Evolutionary conservation across 2,797 vertebrate species (phyloP).

Genomic region (Xenentodon cancila): DNA sequence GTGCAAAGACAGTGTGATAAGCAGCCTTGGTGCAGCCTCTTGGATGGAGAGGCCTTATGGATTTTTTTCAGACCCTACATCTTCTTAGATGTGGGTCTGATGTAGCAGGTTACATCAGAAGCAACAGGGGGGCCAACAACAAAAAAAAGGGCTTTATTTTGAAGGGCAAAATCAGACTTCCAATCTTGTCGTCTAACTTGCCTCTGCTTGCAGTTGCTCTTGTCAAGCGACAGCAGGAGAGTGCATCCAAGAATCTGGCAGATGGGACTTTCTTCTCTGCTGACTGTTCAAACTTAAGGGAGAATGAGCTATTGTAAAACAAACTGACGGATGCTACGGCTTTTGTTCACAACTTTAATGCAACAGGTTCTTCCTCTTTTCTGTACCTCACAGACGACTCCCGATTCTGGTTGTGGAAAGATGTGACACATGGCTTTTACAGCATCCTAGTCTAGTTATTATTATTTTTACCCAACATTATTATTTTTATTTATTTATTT

Average conservation of each 20-base stretch:
- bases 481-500: neutral
- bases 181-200: conserved; percentile 9
- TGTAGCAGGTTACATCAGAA: too few species aligned
- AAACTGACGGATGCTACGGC: conserved; percentile 1
- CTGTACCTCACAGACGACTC: neutral
- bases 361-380: neutral
- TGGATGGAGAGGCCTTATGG: too few species aligned
- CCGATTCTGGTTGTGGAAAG: neutral
- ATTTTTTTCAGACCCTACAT: too few species aligned
- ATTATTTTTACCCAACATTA: neutral
- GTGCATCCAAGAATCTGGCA: conserved; percentile 23
- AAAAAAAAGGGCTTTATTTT: conserved; percentile 42
- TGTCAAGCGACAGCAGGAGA: conserved; percentile 25
- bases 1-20: too few species aligned
- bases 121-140: neutral
- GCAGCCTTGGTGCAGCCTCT: too few species aligned
- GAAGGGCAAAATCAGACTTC: conserved; percentile 33
- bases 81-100: too few species aligned
- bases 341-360: conserved; percentile 29
- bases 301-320: conserved; percentile 9
- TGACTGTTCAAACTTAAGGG: conserved; percentile 22
- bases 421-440: neutral
- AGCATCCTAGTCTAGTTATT: conserved; percentile 25
- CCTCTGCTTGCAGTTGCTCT: conserved; percentile 14
- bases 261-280: conserved; percentile 36